Percentiles rank a stretch among this genome's conserved stretches.
Conservation (phyloP, 2,113 vertebrate genomes). For the Pseudorasbora parva region DNA sequence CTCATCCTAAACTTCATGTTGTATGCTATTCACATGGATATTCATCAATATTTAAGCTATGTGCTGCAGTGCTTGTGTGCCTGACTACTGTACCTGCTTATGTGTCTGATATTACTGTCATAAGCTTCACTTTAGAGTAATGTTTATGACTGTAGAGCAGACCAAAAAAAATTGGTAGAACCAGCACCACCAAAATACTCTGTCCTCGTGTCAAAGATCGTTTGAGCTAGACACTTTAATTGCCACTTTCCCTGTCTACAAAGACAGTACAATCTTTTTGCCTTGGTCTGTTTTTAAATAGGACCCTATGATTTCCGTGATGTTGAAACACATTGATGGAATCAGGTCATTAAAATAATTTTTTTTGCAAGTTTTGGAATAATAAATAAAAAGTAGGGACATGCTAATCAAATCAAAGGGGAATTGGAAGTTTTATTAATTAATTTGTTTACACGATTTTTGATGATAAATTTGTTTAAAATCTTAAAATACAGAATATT, state of each 20-base stretch:
- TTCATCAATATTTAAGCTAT: background rate
- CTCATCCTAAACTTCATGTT: too few species aligned
- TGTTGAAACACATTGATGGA: background rate
- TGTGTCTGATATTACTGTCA: background rate
- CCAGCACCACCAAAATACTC: slow-evolving; percentile 11
- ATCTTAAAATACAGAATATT: too few species aligned
- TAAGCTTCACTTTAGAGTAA: slow-evolving; percentile 22
- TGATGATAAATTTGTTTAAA: too few species aligned
- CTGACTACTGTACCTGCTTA: background rate
- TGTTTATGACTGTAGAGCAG: background rate
- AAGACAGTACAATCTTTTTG: background rate
- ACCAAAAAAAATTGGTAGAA: background rate
- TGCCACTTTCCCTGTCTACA: slow-evolving; percentile 10
- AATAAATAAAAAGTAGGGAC: too few species aligned
- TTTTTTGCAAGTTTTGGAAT: background rate
- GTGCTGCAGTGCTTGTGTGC: background rate
- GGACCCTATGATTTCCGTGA: background rate
- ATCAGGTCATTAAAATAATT: background rate
- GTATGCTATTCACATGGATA: too few species aligned
- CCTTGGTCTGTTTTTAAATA: background rate
- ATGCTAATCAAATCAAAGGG: background rate
- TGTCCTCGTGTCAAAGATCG: background rate
- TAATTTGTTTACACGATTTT: too few species aligned
- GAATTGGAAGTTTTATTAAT: too few species aligned
- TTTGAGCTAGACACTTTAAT: slow-evolving; percentile 23